phyloP scores from a whole-genome alignment of 2,113 vertebrate genomes.

The Varanus komodoensis region DNA sequence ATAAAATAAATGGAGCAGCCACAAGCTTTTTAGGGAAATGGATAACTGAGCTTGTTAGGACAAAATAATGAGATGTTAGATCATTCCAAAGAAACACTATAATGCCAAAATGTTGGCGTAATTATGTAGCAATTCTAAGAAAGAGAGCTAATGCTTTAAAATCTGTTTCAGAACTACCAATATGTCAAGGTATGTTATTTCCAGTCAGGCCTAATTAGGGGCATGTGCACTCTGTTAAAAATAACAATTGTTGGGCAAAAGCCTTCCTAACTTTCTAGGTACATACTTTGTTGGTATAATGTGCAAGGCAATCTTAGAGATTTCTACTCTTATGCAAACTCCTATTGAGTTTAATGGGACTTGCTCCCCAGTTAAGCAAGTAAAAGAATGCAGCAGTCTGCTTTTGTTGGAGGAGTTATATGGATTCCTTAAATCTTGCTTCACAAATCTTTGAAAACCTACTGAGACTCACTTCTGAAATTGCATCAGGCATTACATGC shows the following conservation, averaged over 20 bases:
- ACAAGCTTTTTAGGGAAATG: no score
- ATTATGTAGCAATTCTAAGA: background rate
- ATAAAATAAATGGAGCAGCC: background rate
- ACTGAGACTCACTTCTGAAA: background rate
- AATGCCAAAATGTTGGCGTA: background rate
- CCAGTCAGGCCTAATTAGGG: no score
- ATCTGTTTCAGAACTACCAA: background rate
- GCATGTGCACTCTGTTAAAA: background rate
- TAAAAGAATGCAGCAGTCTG: background rate
- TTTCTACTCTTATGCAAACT: background rate
- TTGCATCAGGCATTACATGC: background rate
- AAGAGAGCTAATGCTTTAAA: background rate
- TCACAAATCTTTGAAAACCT: background rate
- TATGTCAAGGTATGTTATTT: background rate
- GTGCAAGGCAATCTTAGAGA: background rate
- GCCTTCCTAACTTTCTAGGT: background rate
- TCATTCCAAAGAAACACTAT: background rate
- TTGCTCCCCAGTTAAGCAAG: background rate
- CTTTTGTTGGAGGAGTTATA: background rate
- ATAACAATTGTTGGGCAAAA: background rate
- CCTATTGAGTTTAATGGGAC: background rate
- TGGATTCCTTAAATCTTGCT: background rate
- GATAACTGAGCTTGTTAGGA: background rate
- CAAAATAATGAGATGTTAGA: background rate
- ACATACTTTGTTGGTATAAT: background rate